Evolutionary conservation across 2,113 vertebrate species (phyloP), one percentile per base, ranked within the genome.

Genomic region (Orycteropus afer): DNA sequence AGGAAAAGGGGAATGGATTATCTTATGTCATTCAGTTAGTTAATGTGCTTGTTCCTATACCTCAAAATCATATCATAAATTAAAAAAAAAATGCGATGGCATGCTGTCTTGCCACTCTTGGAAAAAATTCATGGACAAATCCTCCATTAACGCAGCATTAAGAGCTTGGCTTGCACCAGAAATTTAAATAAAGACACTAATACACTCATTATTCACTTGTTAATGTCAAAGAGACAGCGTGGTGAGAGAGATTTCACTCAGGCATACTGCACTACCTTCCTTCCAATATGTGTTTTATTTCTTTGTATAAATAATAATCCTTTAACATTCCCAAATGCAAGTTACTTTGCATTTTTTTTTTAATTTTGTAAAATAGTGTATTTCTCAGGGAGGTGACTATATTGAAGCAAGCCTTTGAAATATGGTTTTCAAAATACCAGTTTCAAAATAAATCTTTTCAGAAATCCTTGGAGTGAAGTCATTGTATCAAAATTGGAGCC

Each of bases 101-200:
- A 59, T 95, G 73, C 42, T 89, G 20, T 96, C 37, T 85, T 71
- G 17, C 47, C 53, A 91, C 42, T 92, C 80, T 65, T 90, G 37
- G 37, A 95, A 91, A 71, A 34, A 96, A 96, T 65, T 83, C 61
- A 84, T 27, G 10, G 85, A 74, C 27, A 95, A 73, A 95, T 93
- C 34, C 25, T 89, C 94, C 45, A 90, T 97, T 95, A 76, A 95
- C 96, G 94, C 53, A 90, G 18, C 73, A 90, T 83, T 90, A 90
- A 65, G 81, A 65, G 55, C 80, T 95, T 74, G 27, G 5, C 61
- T 97, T 97, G 7, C 10, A 93, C n/a, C 42, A 85, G 90, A 95
- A 77, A 92, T 89, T 89, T 93, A 96, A 97, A 94, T 90, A 95
- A 92, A 91, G 42, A 61, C 34, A 86, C 20, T 42, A 71, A 96